phyloP scores from a whole-genome alignment of 1,140 invertebrate genomes.

The Ceratina calcarata region DNA sequence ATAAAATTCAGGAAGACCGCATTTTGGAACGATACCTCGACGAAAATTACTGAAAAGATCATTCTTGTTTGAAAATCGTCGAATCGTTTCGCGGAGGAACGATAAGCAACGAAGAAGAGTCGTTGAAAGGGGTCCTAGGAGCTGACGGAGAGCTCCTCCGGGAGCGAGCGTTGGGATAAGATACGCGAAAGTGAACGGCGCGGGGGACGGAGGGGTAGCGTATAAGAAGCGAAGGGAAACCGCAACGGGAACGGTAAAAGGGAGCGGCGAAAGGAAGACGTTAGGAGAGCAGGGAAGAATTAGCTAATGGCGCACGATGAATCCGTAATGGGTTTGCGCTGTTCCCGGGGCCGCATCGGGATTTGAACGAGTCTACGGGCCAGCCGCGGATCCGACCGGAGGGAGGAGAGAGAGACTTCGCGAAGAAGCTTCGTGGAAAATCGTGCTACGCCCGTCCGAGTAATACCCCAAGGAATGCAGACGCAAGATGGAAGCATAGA shows the following conservation, averaged over 20 bases:
- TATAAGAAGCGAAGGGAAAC: constrained; percentile 38
- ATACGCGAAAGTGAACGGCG: neutral
- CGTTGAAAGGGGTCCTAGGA: constrained; percentile 49
- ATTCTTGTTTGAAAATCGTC: neutral
- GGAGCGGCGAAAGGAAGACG: constrained; percentile 73
- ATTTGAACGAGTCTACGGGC: constrained; percentile 71
- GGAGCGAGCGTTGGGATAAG: constrained; percentile 46
- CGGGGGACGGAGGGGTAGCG: too few relatives aligned
- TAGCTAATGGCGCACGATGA: constrained; percentile 81
- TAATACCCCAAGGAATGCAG: constrained; percentile 80
- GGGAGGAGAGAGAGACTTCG: constrained; percentile 10
- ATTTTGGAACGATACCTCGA: too few relatives aligned
- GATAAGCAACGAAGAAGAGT: constrained; percentile 39
- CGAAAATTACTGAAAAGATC: too few relatives aligned
- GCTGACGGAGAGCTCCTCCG: constrained; percentile 53
- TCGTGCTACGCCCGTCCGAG: constrained; percentile 60
- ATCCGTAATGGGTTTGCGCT: constrained; percentile 80
- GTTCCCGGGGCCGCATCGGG: constrained; percentile 76
- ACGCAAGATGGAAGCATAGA: constrained; percentile 78
- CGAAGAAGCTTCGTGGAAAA: constrained; percentile 59
- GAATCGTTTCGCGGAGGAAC: constrained; percentile 15
- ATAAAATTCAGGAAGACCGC: too few relatives aligned
- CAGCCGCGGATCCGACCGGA: constrained; percentile 39
- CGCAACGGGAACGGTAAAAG: constrained; percentile 57
- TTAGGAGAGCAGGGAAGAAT: constrained; percentile 76